Percentiles rank a stretch among this genome's conserved stretches.
These are phyloP conservation scores for Nephrotoma flavescens DNA, from an alignment of 2,888 invertebrate species.

Conservation along the genomic window DNA sequence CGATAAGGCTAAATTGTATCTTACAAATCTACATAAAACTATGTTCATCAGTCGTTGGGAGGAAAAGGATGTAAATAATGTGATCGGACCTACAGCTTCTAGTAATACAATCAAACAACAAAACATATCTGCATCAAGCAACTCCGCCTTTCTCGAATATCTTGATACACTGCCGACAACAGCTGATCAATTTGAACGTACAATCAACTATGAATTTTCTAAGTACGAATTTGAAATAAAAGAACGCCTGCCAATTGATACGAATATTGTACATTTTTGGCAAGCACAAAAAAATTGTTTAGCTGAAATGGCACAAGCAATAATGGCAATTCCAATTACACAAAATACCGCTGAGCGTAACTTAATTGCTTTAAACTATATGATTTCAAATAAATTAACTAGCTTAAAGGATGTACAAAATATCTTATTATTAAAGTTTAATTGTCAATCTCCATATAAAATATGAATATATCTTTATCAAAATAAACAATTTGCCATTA, in stretches of 20 bases:
- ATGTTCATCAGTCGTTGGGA: not conserved
- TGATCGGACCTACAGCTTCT: no score
- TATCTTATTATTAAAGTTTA: not conserved
- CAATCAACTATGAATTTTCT: not conserved
- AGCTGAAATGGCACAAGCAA: not conserved
- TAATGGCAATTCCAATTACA: not conserved
- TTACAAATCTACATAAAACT: not conserved
- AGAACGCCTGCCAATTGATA: not conserved
- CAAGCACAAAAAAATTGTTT: not conserved
- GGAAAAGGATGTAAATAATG: no score
- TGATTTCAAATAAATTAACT: not conserved
- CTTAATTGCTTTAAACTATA: not conserved
- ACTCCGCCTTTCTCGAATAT: not conserved
- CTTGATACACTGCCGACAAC: not conserved
- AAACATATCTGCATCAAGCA: no score
- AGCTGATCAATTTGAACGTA: not conserved
- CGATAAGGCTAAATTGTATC: not conserved
- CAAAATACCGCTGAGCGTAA: not conserved
- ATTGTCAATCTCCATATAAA: not conserved
- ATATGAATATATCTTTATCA: no score
- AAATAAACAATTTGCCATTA: no score
- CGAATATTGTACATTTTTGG: not conserved
- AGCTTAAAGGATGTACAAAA: not conserved
- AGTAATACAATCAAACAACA: no score
- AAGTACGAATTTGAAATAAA: not conserved